Conservation (phyloP, 1,140 invertebrate species). For the Caenorhabditis latens region DNA sequence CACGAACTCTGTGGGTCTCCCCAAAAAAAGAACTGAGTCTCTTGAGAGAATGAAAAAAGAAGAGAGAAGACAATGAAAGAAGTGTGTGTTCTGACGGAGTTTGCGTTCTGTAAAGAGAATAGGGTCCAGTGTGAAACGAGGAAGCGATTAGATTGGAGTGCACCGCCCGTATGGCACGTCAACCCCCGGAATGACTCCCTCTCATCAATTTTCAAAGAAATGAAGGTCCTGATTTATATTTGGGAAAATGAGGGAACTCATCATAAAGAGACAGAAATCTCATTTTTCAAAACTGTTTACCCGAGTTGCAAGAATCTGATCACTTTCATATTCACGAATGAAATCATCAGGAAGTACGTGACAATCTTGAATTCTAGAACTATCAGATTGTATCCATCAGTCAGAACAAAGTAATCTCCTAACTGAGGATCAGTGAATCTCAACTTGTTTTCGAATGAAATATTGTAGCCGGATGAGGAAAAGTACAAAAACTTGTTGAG, state of each 20-base stretch:
- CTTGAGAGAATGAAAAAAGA: slow-evolving; percentile 43
- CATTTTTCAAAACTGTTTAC: not conserved
- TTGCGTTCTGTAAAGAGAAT: not conserved
- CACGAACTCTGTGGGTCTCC: slow-evolving; percentile 5
- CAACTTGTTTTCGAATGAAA: no score
- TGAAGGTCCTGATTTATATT: slow-evolving; percentile 45
- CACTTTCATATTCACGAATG: not conserved
- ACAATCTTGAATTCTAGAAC: not conserved
- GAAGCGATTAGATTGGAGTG: slow-evolving; percentile 52
- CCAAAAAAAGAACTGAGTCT: slow-evolving; percentile 8
- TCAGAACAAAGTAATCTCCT: slow-evolving; percentile 2
- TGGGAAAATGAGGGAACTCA: not conserved
- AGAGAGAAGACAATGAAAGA: slow-evolving; percentile 26
- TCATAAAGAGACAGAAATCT: not conserved
- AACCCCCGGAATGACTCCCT: slow-evolving; percentile 13
- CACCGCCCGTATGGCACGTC: slow-evolving; percentile 36
- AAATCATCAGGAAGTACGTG: slow-evolving; percentile 18
- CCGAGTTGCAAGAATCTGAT: not conserved
- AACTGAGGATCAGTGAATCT: not conserved
- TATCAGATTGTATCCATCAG: not conserved
- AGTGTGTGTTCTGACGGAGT: not conserved
- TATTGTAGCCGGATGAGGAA: no score
- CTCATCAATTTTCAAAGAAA: slow-evolving; percentile 4
- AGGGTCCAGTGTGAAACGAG: slow-evolving; percentile 43
- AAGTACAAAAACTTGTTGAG: no score